These are phyloP conservation scores for Hyposmocoma kahamanoa DNA, from an alignment of 1,140 invertebrate species.

Conservation along the genomic window DNA sequence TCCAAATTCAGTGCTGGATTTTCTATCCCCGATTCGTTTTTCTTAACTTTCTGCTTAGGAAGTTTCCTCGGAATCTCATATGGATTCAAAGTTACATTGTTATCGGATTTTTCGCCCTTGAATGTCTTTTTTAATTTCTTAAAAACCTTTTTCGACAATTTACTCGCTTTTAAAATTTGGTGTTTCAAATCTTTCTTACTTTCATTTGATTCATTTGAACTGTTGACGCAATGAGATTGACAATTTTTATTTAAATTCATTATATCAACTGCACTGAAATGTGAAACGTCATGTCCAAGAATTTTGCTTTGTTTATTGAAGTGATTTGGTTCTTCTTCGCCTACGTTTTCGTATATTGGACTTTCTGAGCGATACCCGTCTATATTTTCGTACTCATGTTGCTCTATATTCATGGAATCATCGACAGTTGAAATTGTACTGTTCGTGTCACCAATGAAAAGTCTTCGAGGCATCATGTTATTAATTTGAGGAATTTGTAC, in stretches of 20 bases:
- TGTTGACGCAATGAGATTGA: conserved; percentile 29
- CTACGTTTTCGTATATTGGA: conserved; percentile 59
- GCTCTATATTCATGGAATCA: conserved; percentile 40
- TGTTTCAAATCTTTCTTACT: conserved; percentile 52
- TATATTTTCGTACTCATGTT: conserved; percentile 59
- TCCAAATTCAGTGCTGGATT: conserved; percentile 66
- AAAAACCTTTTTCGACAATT: conserved; percentile 64
- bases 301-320: conserved; percentile 71
- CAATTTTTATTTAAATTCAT: conserved; percentile 56
- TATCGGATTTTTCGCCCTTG: conserved; percentile 57
- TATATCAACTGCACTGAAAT: conserved; percentile 61
- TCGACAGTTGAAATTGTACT: conserved; percentile 61
- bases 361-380: conserved; percentile 49
- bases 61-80: conserved; percentile 65
- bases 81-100: conserved; percentile 51
- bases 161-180: conserved; percentile 52
- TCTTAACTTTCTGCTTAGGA: conserved; percentile 37
- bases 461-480: conserved; percentile 46
- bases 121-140: conserved; percentile 68
- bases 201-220: conserved; percentile 47
- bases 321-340: conserved; percentile 28
- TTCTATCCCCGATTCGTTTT: conserved; percentile 50
- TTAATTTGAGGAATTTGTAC: conserved; percentile 10
- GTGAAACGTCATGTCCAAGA: conserved; percentile 61
- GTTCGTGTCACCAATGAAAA: conserved; percentile 58